Base-by-base conservation (phyloP, 35 echinoderm and acorn worm species). In the Eucidaris tribuloides region DNA sequence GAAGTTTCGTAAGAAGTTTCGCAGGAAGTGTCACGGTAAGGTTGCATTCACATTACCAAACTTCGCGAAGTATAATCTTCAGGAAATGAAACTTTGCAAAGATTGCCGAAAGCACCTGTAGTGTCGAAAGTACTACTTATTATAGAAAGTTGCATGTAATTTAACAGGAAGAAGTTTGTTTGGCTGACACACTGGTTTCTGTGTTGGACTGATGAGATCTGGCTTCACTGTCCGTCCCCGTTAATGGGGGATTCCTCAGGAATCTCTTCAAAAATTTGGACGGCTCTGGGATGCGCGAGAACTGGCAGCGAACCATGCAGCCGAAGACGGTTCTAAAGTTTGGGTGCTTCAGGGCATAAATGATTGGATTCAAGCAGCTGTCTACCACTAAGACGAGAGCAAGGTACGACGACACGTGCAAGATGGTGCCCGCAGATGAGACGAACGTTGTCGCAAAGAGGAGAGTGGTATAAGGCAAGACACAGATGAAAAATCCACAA, bases 271-370 rank as follows among this genome's bases (percentile, higher is more conserved):
- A 40, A 19, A 74, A 74, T 74, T n/a, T 2, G 11, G 92, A 89
- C 17, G 72, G 84, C 58, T 94, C 92, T 86, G 87, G 86, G 42
- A 94, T 90, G 4, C 80, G 46, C 7, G 52, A 46, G 38, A 83
- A 86, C n/a, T 86, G 43, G 55, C 92, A 94, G 11, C 37, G 34
- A 36, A 94, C 49, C 44, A 94, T 89, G 5, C 55, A 39, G 13
- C 77, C 61, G 58, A 94, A 85, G 14, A 89, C 72, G 5, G 57
- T 81, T 58, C 86, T 85, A 52, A 89, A 94, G 63, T 83, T 80
- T 34, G 92, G 92, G 77, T 89, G 86, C 43, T 87, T 96, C 3
- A 83, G 72, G 14, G 83, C 93, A 61, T 96, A 91, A 23, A 96
- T 91, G 37, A 91, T 83, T 9, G 93, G 93, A 40, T 96, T 91